Evolutionary conservation across 2,113 vertebrate species (phyloP).

Genomic region (Daboia siamensis): DNA sequence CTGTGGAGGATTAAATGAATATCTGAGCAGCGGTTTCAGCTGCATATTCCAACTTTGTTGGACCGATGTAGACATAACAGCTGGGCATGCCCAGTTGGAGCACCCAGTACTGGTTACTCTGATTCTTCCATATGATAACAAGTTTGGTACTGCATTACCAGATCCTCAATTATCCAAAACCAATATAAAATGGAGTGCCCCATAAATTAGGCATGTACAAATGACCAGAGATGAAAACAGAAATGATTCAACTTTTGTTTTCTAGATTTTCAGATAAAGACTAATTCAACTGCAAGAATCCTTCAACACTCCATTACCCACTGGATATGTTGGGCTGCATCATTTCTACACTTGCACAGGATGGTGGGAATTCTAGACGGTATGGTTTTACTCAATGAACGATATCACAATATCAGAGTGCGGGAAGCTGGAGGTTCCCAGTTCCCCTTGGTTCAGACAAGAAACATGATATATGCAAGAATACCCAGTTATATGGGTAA

Average conservation of each 20-base stretch:
- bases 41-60: not conserved
- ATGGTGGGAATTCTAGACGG: not conserved
- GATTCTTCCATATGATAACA: not conserved
- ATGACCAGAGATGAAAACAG: not conserved
- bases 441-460: too few species aligned
- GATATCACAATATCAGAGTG: not conserved
- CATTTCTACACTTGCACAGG: not conserved
- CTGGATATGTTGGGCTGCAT: not conserved
- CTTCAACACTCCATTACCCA: not conserved
- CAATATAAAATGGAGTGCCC: not conserved
- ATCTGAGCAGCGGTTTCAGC: not conserved
- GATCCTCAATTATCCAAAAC: not conserved
- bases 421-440: not conserved
- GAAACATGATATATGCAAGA: too few species aligned
- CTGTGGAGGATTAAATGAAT: not conserved
- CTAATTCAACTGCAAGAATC: not conserved
- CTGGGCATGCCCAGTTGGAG: not conserved
- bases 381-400: not conserved
- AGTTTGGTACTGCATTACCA: not conserved
- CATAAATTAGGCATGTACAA: not conserved
- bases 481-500: not conserved
- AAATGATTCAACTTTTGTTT: not conserved
- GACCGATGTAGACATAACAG: not conserved
- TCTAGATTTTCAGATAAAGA: not conserved
- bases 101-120: not conserved